Evolutionary conservation across 1,140 invertebrate species (phyloP).

Genomic region (Aricia agestis): DNA sequence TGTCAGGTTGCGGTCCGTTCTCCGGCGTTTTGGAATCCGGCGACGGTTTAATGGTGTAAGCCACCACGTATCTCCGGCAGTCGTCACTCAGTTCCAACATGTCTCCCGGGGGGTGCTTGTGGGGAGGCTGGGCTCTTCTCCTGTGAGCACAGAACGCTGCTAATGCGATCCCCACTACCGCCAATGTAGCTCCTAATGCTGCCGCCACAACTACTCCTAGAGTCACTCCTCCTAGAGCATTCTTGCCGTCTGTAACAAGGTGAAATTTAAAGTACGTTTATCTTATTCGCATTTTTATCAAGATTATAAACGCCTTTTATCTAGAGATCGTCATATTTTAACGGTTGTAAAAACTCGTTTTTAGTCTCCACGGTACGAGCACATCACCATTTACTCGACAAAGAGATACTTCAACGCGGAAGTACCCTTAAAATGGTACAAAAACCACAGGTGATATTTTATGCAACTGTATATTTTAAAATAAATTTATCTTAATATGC

Average conservation of each 20-base stretch:
- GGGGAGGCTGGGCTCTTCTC: conserved; percentile 47
- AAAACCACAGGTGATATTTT: conserved; percentile 5
- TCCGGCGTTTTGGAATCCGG: conserved; percentile 62
- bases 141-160: conserved; percentile 52
- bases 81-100: conserved; percentile 66
- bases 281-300: too few relatives aligned
- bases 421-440: background rate
- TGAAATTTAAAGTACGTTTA: too few relatives aligned
- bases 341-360: conserved; percentile 21
- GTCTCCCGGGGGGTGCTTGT: conserved; percentile 64
- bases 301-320: too few relatives aligned
- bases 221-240: conserved; percentile 49
- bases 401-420: background rate
- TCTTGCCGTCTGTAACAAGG: conserved; percentile 52
- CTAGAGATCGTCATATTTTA: background rate
- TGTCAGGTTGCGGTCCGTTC: conserved; percentile 55
- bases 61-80: conserved; percentile 61
- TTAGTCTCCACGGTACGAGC: background rate
- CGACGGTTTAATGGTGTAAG: conserved; percentile 65
- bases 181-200: conserved; percentile 43
- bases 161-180: conserved; percentile 48
- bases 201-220: conserved; percentile 57
- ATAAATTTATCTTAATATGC: conserved; percentile 16
- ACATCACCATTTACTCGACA: background rate
- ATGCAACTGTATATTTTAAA: conserved; percentile 13